Evolutionary conservation across 2,797 vertebrate species (phyloP).

Genomic region (Helostoma temminkii): DNA sequence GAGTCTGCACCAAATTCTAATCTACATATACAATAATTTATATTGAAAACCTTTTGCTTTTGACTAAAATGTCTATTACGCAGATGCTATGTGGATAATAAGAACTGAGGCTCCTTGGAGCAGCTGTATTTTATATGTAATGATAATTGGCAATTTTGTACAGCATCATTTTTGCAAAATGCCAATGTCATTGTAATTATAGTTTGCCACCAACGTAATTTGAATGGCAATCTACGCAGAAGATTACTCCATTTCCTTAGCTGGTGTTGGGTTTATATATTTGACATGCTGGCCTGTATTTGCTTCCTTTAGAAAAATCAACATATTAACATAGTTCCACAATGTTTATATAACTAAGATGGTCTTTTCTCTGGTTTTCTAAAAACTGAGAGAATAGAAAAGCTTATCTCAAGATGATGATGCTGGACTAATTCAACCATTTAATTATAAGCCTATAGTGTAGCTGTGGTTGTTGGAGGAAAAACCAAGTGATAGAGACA

Average conservation of each 20-base stretch:
- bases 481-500: slow-evolving; percentile 14
- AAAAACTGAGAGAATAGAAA: slow-evolving; percentile 49
- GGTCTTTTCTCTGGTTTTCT: slow-evolving; percentile 33
- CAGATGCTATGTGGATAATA: slow-evolving; percentile 35
- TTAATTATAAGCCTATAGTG: slow-evolving; percentile 65
- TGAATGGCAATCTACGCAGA: slow-evolving; percentile 31
- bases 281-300: slow-evolving; percentile 14
- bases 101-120: slow-evolving; percentile 18
- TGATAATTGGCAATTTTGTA: slow-evolving; percentile 50
- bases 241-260: slow-evolving; percentile 28
- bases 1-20: slow-evolving; percentile 17
- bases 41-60: slow-evolving; percentile 29
- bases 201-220: slow-evolving; percentile 33
- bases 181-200: slow-evolving; percentile 40
- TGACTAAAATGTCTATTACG: slow-evolving; percentile 40
- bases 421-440: slow-evolving; percentile 68
- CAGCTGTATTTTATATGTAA: slow-evolving; percentile 36
- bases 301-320: slow-evolving; percentile 12
- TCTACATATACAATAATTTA: slow-evolving; percentile 24
- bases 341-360: slow-evolving; percentile 23
- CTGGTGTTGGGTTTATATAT: slow-evolving; percentile 10
- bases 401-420: slow-evolving; percentile 58
- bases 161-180: slow-evolving; percentile 46
- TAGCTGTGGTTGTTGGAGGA: slow-evolving; percentile 19
- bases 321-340: neutral